Conservation (phyloP, 1,140 invertebrate species). For the Pseudomyrmex pallidus region DNA sequence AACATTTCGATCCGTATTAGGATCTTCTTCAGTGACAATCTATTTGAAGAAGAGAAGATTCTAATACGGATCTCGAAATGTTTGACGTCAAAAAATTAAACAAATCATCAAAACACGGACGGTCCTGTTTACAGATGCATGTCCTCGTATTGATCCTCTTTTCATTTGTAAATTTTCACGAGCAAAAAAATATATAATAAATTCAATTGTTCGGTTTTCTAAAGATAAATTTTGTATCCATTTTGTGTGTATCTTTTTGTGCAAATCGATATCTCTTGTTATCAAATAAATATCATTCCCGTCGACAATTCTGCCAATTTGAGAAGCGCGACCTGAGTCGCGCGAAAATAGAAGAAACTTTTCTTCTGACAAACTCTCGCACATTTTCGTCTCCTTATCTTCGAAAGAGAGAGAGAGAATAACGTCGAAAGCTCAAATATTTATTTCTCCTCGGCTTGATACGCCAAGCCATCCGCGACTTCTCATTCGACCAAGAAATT, state of each 20-base stretch:
- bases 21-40: too few relatives aligned
- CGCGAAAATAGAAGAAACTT: neutral
- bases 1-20: too few relatives aligned
- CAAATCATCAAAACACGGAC: too few relatives aligned
- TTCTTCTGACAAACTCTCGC: neutral
- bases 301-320: neutral
- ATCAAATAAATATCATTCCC: neutral
- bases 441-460: constrained; percentile 40
- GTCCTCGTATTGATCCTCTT: too few relatives aligned
- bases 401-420: constrained; percentile 7
- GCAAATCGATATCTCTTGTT: neutral
- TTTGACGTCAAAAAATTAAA: too few relatives aligned
- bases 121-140: too few relatives aligned
- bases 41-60: too few relatives aligned
- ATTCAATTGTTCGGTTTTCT: too few relatives aligned
- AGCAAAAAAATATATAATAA: too few relatives aligned
- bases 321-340: neutral
- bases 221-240: neutral
- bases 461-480: neutral
- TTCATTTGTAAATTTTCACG: too few relatives aligned
- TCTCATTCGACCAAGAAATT: constrained; percentile 28
- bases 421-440: constrained; percentile 39
- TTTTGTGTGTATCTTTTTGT: neutral
- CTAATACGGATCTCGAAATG: too few relatives aligned
- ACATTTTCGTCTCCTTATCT: neutral